phyloP scores from a whole-genome alignment of 2,797 vertebrate species.

The Luscinia megarhynchos region DNA sequence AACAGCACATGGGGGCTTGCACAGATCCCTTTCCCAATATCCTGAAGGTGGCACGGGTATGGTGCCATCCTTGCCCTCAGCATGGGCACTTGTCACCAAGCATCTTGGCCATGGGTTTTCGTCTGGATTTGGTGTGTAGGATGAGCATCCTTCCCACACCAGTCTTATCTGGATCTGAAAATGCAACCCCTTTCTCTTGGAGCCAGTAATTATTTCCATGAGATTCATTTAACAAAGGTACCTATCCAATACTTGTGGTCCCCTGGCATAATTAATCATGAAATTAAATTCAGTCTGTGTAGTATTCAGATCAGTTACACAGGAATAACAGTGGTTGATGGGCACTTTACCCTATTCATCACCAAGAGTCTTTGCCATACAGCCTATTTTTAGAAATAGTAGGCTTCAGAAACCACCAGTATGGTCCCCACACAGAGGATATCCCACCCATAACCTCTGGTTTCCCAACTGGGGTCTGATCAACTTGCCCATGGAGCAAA shows the following conservation, averaged over 20 bases:
- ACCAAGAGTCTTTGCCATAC: background rate
- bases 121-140: background rate
- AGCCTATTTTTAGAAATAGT: background rate
- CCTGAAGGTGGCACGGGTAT: fast-evolving
- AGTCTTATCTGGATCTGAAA: background rate
- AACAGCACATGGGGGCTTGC: background rate
- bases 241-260: background rate
- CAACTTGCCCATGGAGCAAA: background rate
- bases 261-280: background rate
- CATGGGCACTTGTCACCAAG: fast-evolving
- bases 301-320: background rate
- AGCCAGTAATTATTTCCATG: background rate
- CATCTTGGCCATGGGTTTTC: background rate
- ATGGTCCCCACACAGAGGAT: background rate
- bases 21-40: background rate
- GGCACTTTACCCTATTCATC: background rate
- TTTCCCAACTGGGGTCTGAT: background rate
- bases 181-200: background rate
- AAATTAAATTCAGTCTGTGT: background rate
- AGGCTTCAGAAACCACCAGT: background rate
- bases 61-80: background rate
- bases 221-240: background rate
- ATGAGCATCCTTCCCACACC: background rate
- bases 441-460: background rate
- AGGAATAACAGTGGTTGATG: background rate